Percentiles rank a stretch among this genome's conserved stretches.
phyloP scores from a whole-genome alignment of 2,888 invertebrate species.

The Sesia apiformis region DNA sequence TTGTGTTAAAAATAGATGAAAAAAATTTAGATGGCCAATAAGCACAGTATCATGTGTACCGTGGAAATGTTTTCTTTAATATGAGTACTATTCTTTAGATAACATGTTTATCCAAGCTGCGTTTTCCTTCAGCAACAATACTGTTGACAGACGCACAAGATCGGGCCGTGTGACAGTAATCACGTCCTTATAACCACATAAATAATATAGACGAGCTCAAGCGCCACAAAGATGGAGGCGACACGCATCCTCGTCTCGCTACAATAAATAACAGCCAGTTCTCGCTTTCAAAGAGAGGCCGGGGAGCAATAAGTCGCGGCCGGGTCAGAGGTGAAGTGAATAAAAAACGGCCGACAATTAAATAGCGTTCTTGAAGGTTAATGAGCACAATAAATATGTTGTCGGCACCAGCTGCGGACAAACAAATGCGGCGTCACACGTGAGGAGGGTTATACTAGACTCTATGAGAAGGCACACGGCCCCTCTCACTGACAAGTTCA shows the following conservation, averaged over 20 bases:
- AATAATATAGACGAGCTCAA: constrained; percentile 61
- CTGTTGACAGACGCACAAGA: constrained; percentile 20
- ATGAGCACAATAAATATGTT: constrained; percentile 75
- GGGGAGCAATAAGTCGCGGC: constrained; percentile 70
- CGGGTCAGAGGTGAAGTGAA: constrained; percentile 72
- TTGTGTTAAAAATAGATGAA: background rate
- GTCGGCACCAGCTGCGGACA: constrained; percentile 72
- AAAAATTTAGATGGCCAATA: constrained; percentile 2
- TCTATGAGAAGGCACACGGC: constrained; percentile 23
- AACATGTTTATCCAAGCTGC: too few species aligned
- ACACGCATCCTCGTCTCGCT: constrained; percentile 58
- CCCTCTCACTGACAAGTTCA: constrained; percentile 53
- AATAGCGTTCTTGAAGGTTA: constrained; percentile 75
- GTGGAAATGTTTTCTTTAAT: too few species aligned
- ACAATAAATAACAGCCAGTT: constrained; percentile 71
- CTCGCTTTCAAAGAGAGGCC: constrained; percentile 68
- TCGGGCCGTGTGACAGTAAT: constrained; percentile 49
- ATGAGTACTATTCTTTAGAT: too few species aligned
- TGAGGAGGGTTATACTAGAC: constrained; percentile 46
- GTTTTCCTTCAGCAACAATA: background rate
- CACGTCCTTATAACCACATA: constrained; percentile 62
- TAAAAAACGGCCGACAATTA: constrained; percentile 75
- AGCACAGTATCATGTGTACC: background rate
- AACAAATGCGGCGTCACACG: constrained; percentile 67
- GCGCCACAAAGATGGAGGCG: constrained; percentile 68